A percentile compares a stretch with the other conserved stretches of the same genome.
Conservation (phyloP, 2,797 vertebrate species). For the Menidia menidia region DNA sequence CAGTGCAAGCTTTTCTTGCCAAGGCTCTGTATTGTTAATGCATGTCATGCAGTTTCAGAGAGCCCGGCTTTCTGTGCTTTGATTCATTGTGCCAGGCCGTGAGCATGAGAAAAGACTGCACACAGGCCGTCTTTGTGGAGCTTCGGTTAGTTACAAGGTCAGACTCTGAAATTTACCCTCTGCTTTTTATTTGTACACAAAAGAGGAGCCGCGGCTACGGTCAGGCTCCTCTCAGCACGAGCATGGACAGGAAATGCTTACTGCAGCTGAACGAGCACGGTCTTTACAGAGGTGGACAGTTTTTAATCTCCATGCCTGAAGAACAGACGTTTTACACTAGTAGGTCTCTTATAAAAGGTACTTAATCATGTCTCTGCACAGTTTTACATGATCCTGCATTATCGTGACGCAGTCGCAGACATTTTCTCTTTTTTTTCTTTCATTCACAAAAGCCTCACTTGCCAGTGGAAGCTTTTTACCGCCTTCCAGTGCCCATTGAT, state of each 20-base stretch:
- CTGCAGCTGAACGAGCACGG: conserved; percentile 2
- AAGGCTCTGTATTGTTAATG: conserved; percentile 72
- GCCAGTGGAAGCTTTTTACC: too few relatives aligned
- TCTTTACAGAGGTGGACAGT: conserved; percentile 10
- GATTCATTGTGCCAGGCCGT: conserved; percentile 67
- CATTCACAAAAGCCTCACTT: too few relatives aligned
- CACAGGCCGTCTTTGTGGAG: conserved; percentile 67
- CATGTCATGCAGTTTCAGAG: conserved; percentile 72
- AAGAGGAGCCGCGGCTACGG: conserved; percentile 31
- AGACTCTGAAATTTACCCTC: conserved; percentile 43
- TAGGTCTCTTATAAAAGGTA: too few relatives aligned
- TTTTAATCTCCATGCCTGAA: neutral
- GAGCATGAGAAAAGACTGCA: conserved; percentile 63
- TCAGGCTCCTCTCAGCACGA: conserved; percentile 13
- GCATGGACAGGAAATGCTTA: conserved; percentile 14
- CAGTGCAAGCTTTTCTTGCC: conserved; percentile 67
- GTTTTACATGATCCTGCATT: too few relatives aligned
- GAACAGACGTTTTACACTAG: too few relatives aligned
- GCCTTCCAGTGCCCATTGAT: too few relatives aligned
- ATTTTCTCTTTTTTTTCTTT: too few relatives aligned
- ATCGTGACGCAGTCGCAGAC: too few relatives aligned
- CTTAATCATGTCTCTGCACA: too few relatives aligned
- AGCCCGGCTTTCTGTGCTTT: conserved; percentile 68
- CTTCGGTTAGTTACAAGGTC: conserved; percentile 58
- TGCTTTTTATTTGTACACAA: conserved; percentile 21